Evolutionary conservation across 2,888 invertebrate genomes (phyloP).

Genomic region (Autographa pulchrina): DNA sequence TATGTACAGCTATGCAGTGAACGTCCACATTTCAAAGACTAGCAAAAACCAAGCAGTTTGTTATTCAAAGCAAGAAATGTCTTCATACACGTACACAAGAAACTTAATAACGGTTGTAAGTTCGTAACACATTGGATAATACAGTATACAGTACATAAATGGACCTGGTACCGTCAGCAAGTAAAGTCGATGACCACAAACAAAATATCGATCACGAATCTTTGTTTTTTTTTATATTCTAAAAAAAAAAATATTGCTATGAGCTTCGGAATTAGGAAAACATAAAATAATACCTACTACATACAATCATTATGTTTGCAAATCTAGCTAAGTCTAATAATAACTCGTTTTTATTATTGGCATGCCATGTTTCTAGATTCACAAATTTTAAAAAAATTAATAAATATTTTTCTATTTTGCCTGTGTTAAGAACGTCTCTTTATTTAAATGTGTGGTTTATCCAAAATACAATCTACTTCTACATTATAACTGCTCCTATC

Average conservation of each 20-base stretch:
- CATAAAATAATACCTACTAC: too few relatives aligned
- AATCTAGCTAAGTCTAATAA: too few relatives aligned
- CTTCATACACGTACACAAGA: background rate
- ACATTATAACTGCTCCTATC: too few relatives aligned
- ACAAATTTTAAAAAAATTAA: too few relatives aligned
- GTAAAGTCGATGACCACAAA: background rate
- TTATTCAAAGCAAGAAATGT: background rate
- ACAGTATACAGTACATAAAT: constrained; percentile 19
- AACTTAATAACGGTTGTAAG: constrained; percentile 20
- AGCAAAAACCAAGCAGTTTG: constrained; percentile 1
- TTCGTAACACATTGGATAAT: constrained; percentile 55
- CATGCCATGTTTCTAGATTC: too few relatives aligned
- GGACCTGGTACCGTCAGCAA: constrained; percentile 9
- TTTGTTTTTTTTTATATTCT: too few relatives aligned
- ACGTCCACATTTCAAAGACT: constrained; percentile 9
- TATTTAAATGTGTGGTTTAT: background rate
- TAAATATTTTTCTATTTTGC: too few relatives aligned
- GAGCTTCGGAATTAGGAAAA: too few relatives aligned
- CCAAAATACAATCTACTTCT: background rate
- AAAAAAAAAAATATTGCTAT: too few relatives aligned
- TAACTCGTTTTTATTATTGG: too few relatives aligned
- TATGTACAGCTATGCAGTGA: background rate
- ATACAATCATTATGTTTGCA: too few relatives aligned
- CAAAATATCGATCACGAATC: background rate
- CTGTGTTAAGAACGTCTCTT: background rate